Percentiles rank a stretch among this genome's conserved stretches.
These are phyloP conservation scores for Machimus atricapillus DNA, from an alignment of 2,888 invertebrate species.

Conservation along the genomic window DNA sequence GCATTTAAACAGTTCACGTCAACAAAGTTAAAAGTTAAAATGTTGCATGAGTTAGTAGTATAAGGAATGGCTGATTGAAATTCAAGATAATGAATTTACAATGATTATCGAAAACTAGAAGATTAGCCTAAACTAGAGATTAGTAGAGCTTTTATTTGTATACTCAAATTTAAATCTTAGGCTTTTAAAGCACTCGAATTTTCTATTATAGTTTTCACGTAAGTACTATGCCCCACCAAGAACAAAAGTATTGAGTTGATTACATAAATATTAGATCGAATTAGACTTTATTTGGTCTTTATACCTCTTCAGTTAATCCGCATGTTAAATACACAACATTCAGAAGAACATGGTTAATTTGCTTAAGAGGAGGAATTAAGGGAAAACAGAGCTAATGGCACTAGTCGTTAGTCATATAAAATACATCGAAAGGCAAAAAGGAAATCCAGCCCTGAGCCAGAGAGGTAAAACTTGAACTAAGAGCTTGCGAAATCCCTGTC, in stretches of 20 bases:
- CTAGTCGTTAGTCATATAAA: neutral
- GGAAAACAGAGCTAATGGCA: neutral
- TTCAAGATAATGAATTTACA: too few species aligned
- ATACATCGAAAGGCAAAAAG: neutral
- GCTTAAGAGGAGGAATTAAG: neutral
- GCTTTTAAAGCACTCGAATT: too few species aligned
- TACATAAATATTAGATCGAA: neutral
- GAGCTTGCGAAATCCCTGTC: neutral
- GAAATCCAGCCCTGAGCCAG: neutral
- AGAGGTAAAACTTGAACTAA: neutral
- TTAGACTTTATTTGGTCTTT: neutral
- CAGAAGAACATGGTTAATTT: neutral
- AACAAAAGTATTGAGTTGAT: neutral
- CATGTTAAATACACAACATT: neutral
- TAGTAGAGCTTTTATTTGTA: too few species aligned
- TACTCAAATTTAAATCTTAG: too few species aligned
- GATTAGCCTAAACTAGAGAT: too few species aligned
- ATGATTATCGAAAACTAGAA: too few species aligned
- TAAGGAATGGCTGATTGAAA: too few species aligned
- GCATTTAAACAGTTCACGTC: too few species aligned
- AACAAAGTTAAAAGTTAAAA: too few species aligned
- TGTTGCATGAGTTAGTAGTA: too few species aligned
- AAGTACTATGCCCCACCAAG: neutral
- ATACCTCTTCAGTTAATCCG: neutral
- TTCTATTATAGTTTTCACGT: too few species aligned